Evolutionary conservation across 2,888 invertebrate species (phyloP).

Genomic region (Napeogenes sylphis): DNA sequence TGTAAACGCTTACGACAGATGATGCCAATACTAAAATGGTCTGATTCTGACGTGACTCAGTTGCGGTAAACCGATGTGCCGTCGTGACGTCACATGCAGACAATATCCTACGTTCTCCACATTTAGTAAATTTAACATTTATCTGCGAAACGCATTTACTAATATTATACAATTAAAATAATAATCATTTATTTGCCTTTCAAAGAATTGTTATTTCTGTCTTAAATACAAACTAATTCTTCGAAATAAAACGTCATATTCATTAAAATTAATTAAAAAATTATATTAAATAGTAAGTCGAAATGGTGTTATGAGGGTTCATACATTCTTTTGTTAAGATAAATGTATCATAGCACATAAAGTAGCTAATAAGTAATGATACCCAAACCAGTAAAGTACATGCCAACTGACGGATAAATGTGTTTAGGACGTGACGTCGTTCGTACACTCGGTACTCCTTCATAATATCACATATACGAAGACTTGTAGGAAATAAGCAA

Average conservation of each 20-base stretch:
- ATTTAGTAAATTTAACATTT: constrained; percentile 10
- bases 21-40: constrained; percentile 37
- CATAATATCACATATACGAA: constrained; percentile 1
- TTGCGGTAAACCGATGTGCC: constrained; percentile 44
- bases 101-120: constrained; percentile 24
- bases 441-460: constrained; percentile 3
- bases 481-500: constrained; percentile 7
- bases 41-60: constrained; percentile 41
- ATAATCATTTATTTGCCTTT: too few species aligned
- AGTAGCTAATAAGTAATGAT: neutral
- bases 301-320: too few species aligned
- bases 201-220: too few species aligned
- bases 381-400: constrained; percentile 2
- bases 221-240: too few species aligned
- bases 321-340: too few species aligned
- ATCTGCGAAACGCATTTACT: neutral
- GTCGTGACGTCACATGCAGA: constrained; percentile 45
- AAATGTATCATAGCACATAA: neutral
- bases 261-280: too few species aligned
- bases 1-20: constrained; percentile 11
- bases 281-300: too few species aligned
- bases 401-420: constrained; percentile 3
- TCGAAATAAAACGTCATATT: too few species aligned
- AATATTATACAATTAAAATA: too few species aligned
- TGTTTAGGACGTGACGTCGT: constrained; percentile 1